Evolutionary conservation across 2,888 invertebrate genomes (phyloP).

Genomic region (Phortica okadai): DNA sequence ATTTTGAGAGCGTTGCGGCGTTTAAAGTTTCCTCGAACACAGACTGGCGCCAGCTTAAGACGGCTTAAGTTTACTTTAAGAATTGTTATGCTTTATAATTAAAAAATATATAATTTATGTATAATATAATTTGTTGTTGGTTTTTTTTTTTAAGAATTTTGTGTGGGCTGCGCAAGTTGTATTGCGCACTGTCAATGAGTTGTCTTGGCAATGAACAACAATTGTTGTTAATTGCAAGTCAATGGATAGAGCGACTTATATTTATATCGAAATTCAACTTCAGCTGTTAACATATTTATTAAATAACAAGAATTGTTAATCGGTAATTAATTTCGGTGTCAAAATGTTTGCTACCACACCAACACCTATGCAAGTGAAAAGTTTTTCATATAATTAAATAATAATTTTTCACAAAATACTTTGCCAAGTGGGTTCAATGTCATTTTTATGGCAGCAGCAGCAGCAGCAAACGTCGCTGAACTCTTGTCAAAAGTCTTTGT

Average conservation of each 20-base stretch:
- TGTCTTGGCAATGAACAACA: neutral
- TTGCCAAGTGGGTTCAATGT: slow-evolving; percentile 4
- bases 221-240: too few species aligned
- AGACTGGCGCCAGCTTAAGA: slow-evolving; percentile 65
- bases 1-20: slow-evolving; percentile 31
- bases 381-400: slow-evolving; percentile 64
- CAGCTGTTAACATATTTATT: too few species aligned
- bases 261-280: too few species aligned
- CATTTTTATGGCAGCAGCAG: slow-evolving; percentile 39
- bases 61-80: slow-evolving; percentile 61
- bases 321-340: slow-evolving; percentile 59
- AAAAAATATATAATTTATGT: neutral
- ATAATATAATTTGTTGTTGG: neutral
- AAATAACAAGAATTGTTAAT: neutral
- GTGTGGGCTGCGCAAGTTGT: slow-evolving; percentile 10
- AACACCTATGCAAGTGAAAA: slow-evolving; percentile 50
- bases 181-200: neutral
- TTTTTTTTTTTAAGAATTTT: neutral
- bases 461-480: slow-evolving; percentile 28
- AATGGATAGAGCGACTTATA: too few species aligned
- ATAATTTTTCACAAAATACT: slow-evolving; percentile 49
- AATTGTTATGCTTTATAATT: slow-evolving; percentile 14
- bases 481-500: neutral
- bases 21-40: slow-evolving; percentile 32
- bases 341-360: slow-evolving; percentile 38